Percentiles rank a stretch among this genome's conserved stretches.
Evolutionary conservation across 2,797 vertebrate genomes (phyloP).

Genomic region (Geotrypetes seraphini): DNA sequence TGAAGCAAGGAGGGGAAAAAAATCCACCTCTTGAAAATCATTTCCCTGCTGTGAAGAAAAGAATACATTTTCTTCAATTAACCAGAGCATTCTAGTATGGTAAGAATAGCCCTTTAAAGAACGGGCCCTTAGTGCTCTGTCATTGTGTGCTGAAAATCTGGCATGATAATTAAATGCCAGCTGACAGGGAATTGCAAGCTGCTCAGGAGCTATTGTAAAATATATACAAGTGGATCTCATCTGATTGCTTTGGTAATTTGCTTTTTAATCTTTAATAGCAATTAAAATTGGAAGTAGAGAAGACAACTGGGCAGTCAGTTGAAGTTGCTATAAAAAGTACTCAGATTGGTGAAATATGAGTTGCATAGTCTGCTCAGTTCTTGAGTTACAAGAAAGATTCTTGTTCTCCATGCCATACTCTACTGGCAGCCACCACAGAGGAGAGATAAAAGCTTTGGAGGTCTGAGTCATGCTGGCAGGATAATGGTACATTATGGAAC

Average conservation of each 20-base stretch:
- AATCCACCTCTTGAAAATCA: no score
- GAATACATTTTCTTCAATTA: conserved; percentile 14
- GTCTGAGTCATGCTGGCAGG: no score
- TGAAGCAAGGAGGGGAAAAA: no score
- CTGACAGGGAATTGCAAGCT: conserved; percentile 53
- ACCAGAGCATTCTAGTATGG: conserved; percentile 21
- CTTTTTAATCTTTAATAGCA: conserved; percentile 35
- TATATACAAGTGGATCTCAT: conserved; percentile 44
- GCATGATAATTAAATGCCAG: conserved; percentile 48
- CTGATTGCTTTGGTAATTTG: conserved; percentile 45
- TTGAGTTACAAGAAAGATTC: no score
- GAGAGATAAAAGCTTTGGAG: no score
- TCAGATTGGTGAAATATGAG: no score
- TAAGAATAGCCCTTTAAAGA: conserved; percentile 28
- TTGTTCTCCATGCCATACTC: no score
- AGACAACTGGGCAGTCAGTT: not conserved
- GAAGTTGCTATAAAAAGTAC: no score
- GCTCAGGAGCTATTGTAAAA: conserved; percentile 29
- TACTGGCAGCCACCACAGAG: no score
- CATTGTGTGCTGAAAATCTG: conserved; percentile 40
- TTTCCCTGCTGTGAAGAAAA: conserved; percentile 8
- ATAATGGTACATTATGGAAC: no score
- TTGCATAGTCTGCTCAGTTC: conserved; percentile 2
- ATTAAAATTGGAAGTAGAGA: conserved; percentile 15
- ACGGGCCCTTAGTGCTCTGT: conserved; percentile 39